Base-by-base conservation (phyloP, 2,888 invertebrate species). In the Philereme vetulata region DNA sequence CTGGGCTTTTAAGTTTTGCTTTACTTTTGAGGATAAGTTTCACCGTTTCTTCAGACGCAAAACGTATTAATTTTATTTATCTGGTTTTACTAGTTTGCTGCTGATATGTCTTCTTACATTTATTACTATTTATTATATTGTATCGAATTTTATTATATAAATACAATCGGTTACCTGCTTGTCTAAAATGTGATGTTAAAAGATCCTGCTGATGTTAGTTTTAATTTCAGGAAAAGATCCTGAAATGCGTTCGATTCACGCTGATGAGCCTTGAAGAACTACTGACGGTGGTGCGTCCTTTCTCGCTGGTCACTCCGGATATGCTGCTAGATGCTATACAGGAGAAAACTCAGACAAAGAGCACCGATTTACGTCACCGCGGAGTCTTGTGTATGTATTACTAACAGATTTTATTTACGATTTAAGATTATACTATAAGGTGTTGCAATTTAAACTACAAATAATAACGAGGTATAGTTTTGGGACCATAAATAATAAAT, bases 311-410 rank as follows among this genome's bases (percentile, higher is more conserved):
- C 45, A 95, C 96, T 38, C 95, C 99, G 0, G 98, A 99, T 84
- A 94, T 95, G 80, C 94, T 99, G 72, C 94, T 99, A 11, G 99
- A 99, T 90, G 99, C 99, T 51, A 98, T 99, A 65, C 96, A 97
- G 72, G 95, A 96, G 76, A 95, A 96, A 79, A 97, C 95, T 34
- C 95, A 96, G 80, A 95, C 95, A 59, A 93, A 95, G 64, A 95
- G 95, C 84, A 95, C 95, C 54, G 95, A 96, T 65, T 93, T 99
- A 57, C 94, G 95, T 52, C 98, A 98, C 84, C 93, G 99, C 45
- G 99, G 98, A 44, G 93, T 95, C 64, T 84, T 97, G 57, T 84
- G 96, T 95, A 82, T 90, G 93, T 90, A 9, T 8, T 4, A 5
- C 5, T 40, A 8, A 45, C 45, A 45, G 4, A 21, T 21, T 21